Base-by-base conservation (phyloP, 2,888 invertebrate genomes). In the Ischnus inquisitorius region DNA sequence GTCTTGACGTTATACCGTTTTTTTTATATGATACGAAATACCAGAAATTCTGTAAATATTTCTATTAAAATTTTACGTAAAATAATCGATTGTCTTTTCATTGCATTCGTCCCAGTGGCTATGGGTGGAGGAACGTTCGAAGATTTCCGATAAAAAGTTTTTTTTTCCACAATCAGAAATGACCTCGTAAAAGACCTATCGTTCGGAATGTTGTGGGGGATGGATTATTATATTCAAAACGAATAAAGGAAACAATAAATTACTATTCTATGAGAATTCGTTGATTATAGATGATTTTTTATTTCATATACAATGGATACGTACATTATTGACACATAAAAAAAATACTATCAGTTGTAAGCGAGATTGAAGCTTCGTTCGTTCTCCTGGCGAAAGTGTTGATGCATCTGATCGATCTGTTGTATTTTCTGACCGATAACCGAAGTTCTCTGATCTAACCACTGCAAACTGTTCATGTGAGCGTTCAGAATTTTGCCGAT, bases 401-500 rank as follows among this genome's bases (percentile, higher is more conserved):
- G 97, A 90, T 97, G 97, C 89, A 97, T 96, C 84, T 97, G 97
- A 28, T 96, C 96, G 34, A 98, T 95, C 78, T 97, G 97, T 89
- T 98, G 98, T 68, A 98, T 94, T 89, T 97, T 97, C 28, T 96
- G 96, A 22, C 96, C 96, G 48, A 98, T 96, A 84, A 96, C 95
- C 0, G 96, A 95, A 4, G 98, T 97, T 77, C 97, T 97, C 86
- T 97, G 96, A 92, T 99, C 98, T 54, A 99, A 96, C 98, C 98
- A 99, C 89, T 98, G 98, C 91, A 99, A 95, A 0, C 98, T 98
- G 65, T 98, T 98, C 97, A 98, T 98, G 92, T 99, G 99, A 0
- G 98, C 98, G 94, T 98, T 99, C 3, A 99, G 94, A 86, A 99
- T 98, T 87, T 97, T 97, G 0, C 98, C 97, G 87, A 99, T 97